Conservation (phyloP, 2,113 vertebrate species). For the Toxostoma redivivum region DNA sequence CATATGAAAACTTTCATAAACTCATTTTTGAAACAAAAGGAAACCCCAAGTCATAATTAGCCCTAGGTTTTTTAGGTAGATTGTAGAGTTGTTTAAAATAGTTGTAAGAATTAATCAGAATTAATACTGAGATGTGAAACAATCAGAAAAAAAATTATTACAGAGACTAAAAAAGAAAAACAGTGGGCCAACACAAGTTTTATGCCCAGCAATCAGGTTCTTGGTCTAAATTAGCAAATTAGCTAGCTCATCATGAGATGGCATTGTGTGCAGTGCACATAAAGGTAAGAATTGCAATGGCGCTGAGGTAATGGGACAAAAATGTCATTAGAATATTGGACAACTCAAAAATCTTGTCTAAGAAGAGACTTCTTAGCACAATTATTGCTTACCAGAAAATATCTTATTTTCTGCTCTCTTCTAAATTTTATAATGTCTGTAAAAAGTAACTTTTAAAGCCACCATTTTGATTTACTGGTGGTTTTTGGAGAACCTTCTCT, state of each 20-base stretch:
- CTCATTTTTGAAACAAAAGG: neutral
- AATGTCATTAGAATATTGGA: neutral
- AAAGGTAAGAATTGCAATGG: neutral
- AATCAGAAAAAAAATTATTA: neutral
- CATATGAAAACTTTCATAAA: neutral
- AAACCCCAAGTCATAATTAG: neutral
- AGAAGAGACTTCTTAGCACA: neutral
- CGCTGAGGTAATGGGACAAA: neutral
- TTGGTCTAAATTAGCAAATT: conserved; percentile 23
- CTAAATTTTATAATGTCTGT: neutral
- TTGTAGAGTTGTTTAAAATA: neutral
- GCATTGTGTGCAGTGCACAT: neutral
- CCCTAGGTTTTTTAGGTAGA: neutral
- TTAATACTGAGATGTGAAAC: neutral
- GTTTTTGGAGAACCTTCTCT: neutral
- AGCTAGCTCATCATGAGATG: neutral
- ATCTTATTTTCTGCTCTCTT: neutral
- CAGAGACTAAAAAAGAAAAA: neutral
- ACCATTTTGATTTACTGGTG: neutral
- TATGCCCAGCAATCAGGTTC: neutral
- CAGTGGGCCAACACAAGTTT: neutral
- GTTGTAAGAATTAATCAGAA: neutral
- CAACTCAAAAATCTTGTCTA: neutral
- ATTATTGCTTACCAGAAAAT: neutral
- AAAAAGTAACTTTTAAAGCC: neutral